These are phyloP conservation scores for Bovichtus variegatus DNA, from an alignment of 2,797 vertebrate genomes.

Conservation along the genomic window DNA sequence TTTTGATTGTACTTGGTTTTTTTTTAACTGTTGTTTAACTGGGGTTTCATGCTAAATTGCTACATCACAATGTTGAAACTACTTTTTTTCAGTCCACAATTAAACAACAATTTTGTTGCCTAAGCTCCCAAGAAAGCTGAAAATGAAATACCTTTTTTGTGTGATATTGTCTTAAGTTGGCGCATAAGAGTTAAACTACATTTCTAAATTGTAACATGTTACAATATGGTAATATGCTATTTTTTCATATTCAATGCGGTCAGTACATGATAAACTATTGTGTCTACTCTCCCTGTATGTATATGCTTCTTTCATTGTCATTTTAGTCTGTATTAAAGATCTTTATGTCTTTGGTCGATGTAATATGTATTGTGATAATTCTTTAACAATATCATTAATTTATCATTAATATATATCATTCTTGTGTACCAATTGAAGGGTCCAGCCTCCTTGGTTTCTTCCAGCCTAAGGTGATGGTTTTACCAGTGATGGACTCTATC, in stretches of 20 bases:
- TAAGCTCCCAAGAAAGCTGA: background rate
- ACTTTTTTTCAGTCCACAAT: background rate
- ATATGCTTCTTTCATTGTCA: background rate
- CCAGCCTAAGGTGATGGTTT: constrained; percentile 91
- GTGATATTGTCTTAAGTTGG: background rate
- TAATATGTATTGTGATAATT: no score
- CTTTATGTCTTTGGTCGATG: background rate
- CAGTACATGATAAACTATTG: background rate
- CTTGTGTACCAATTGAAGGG: constrained; percentile 90
- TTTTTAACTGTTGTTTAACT: no score
- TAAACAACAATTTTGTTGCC: background rate
- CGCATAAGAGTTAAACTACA: background rate
- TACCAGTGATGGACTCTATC: constrained; percentile 91
- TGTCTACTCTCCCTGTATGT: background rate
- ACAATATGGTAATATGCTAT: background rate
- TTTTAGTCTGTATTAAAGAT: background rate
- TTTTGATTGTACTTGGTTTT: no score
- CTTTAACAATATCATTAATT: background rate
- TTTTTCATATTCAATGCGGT: no score
- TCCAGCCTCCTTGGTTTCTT: constrained; percentile 94
- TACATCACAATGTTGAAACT: background rate
- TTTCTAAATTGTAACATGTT: background rate
- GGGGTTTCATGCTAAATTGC: background rate
- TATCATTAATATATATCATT: background rate
- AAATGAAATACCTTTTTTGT: background rate